A percentile compares a stretch with the other conserved stretches of the same genome.
These are phyloP conservation scores for Tetramorium bicarinatum DNA, from an alignment of 2,888 invertebrate species.

Conservation along the genomic window DNA sequence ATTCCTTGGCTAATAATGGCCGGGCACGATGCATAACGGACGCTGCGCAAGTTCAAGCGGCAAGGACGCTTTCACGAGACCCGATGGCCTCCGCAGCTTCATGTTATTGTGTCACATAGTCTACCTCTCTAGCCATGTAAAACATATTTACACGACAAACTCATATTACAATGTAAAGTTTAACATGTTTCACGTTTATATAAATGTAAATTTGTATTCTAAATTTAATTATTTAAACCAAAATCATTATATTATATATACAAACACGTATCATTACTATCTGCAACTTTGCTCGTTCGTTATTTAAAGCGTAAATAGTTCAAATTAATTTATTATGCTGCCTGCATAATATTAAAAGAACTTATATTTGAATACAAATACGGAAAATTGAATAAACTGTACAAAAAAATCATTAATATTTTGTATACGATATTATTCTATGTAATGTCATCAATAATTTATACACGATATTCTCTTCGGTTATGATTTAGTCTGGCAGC, in stretches of 20 bases:
- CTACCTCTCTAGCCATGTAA: conserved; percentile 25
- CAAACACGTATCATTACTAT: neutral
- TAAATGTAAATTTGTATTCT: neutral
- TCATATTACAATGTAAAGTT: neutral
- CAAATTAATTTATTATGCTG: neutral
- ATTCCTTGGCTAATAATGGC: conserved; percentile 60
- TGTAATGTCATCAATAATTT: neutral
- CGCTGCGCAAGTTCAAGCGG: conserved; percentile 82
- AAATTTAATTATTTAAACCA: conserved; percentile 10
- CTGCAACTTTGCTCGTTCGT: neutral
- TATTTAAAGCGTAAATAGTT: neutral
- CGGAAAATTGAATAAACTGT: neutral
- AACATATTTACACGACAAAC: neutral
- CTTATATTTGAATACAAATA: neutral
- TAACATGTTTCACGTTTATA: neutral
- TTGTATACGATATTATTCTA: neutral
- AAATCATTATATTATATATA: neutral
- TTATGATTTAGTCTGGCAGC: neutral
- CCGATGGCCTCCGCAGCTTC: conserved; percentile 42
- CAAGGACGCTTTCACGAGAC: conserved; percentile 84
- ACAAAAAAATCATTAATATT: neutral
- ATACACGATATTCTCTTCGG: neutral
- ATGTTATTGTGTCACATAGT: conserved; percentile 45
- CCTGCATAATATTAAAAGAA: neutral
- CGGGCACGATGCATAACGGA: conserved; percentile 66